These are phyloP conservation scores for Apostichopus californicus DNA, from an alignment of 35 echinoderm and acorn worm species.

Conservation along the genomic window DNA sequence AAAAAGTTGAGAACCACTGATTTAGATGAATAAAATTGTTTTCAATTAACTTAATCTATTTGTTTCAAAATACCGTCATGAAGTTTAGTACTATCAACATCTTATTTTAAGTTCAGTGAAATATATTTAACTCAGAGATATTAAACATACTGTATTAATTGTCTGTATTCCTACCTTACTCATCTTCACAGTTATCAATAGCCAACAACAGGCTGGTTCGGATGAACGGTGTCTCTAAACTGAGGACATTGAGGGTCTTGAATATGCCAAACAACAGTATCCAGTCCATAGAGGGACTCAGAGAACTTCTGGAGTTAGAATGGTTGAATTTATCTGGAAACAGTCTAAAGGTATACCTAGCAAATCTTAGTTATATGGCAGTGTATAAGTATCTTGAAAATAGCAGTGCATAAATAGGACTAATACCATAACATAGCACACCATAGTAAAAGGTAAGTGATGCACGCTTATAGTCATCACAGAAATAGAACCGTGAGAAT, in stretches of 20 bases:
- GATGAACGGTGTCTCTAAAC: constrained; percentile 88
- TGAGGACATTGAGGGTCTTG: constrained; percentile 79
- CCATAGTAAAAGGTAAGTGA: background rate
- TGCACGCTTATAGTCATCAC: background rate
- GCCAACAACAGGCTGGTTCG: constrained; percentile 89
- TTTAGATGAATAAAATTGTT: no score
- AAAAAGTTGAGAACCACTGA: no score
- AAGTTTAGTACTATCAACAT: no score
- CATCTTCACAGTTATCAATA: constrained; percentile 78
- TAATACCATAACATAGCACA: background rate
- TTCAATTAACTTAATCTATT: no score
- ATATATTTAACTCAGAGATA: background rate
- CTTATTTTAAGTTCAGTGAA: no score
- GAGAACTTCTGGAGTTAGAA: constrained; percentile 83
- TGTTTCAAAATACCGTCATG: no score
- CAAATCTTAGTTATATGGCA: background rate
- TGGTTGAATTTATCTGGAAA: constrained; percentile 98
- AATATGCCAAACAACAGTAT: constrained; percentile 99
- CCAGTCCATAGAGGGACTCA: constrained; percentile 95
- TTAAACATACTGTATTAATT: background rate
- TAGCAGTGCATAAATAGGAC: background rate
- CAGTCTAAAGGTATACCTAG: constrained; percentile 81
- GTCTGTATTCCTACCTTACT: background rate
- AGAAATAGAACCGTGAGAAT: background rate
- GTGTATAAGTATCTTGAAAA: background rate